These are phyloP conservation scores for Tuta absoluta DNA, from an alignment of 2,888 invertebrate species.

Conservation along the genomic window DNA sequence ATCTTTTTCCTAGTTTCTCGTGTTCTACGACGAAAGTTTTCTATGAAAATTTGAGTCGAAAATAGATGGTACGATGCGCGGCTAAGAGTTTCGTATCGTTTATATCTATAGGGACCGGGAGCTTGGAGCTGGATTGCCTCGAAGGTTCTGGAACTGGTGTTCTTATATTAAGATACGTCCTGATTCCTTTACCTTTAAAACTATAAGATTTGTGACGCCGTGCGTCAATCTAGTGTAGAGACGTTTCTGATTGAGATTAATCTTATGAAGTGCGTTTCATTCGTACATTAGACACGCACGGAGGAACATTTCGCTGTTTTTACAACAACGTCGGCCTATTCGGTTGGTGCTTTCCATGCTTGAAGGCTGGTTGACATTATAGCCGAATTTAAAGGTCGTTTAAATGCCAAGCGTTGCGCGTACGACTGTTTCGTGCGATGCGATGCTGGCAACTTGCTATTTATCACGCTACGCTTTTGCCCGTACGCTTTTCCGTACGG, in stretches of 20 bases:
- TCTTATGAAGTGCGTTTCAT: conserved; percentile 2
- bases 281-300: background rate
- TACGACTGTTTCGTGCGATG: background rate
- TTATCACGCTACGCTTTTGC: background rate
- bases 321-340: conserved; percentile 3
- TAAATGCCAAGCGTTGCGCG: background rate
- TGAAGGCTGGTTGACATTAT: background rate
- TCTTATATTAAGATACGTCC: conserved; percentile 32
- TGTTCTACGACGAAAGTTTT: background rate
- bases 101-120: background rate
- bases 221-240: background rate
- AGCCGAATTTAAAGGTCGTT: background rate
- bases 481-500: too few species aligned
- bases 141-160: conserved; percentile 24
- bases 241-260: background rate
- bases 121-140: background rate
- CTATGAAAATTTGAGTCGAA: background rate
- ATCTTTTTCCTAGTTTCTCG: too few species aligned
- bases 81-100: background rate
- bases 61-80: background rate
- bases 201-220: background rate
- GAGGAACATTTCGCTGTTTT: background rate
- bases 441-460: background rate
- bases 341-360: background rate
- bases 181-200: conserved; percentile 18